phyloP scores from a whole-genome alignment of 2,113 vertebrate genomes.

The Coturnix japonica region DNA sequence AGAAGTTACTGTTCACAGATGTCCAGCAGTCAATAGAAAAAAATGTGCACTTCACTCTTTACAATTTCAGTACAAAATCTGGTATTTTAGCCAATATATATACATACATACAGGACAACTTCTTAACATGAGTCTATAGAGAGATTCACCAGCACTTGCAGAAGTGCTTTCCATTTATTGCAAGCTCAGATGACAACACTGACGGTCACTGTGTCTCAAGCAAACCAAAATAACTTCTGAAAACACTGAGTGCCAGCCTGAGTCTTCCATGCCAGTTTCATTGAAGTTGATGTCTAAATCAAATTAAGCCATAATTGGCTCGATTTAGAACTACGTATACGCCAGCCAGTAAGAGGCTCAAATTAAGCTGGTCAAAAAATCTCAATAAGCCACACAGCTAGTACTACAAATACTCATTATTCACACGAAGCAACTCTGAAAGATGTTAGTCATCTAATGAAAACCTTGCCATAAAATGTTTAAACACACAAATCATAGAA shows the following conservation, averaged over 20 bases:
- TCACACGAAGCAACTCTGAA: neutral
- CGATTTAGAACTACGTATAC: neutral
- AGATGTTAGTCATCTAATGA: neutral
- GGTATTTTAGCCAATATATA: neutral
- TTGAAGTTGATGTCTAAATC: neutral
- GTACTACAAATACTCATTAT: neutral
- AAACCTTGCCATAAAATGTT: neutral
- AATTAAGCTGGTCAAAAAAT: neutral
- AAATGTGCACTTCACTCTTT: accelerated
- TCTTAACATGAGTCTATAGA: neutral
- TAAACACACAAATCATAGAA: neutral
- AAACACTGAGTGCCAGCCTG: neutral
- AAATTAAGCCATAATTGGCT: neutral
- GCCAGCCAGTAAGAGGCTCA: neutral
- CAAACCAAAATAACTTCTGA: neutral
- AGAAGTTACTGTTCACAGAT: neutral
- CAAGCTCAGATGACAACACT: neutral
- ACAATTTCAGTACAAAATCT: neutral
- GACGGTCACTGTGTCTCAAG: neutral
- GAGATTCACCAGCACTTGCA: neutral
- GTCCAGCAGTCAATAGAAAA: neutral
- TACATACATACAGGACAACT: neutral
- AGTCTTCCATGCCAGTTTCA: neutral
- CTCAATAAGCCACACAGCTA: neutral
- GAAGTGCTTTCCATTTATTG: neutral